These are phyloP conservation scores for Polyommatus iphigenia DNA, from an alignment of 2,888 invertebrate species.

Conservation along the genomic window DNA sequence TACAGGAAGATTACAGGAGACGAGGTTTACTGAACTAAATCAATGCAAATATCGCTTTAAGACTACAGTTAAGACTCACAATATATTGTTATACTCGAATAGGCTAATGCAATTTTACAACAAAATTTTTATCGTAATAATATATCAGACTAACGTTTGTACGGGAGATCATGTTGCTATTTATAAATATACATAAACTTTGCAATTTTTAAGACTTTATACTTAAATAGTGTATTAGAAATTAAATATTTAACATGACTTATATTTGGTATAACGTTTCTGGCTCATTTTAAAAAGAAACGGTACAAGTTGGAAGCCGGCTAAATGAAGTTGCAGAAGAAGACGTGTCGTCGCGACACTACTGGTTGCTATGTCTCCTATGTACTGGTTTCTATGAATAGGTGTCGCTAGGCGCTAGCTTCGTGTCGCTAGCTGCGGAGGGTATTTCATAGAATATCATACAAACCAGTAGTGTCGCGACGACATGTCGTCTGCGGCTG, in stretches of 20 bases:
- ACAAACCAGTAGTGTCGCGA: no score
- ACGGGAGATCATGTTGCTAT: background rate
- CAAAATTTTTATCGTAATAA: background rate
- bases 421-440: no score
- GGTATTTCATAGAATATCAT: no score
- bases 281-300: background rate
- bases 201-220: background rate
- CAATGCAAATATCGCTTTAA: conserved; percentile 38
- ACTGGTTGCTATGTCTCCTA: no score
- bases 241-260: background rate
- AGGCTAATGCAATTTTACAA: conserved; percentile 24
- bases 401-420: no score
- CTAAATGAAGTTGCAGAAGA: no score
- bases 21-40: conserved; percentile 24
- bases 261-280: background rate
- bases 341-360: no score
- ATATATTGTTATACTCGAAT: conserved; percentile 37
- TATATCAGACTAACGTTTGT: background rate
- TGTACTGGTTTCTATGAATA: no score
- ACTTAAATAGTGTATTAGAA: background rate
- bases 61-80: conserved; percentile 31
- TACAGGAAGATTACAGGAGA: background rate
- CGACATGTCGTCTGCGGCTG: no score
- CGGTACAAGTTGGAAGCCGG: no score
- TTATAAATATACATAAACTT: background rate